Evolutionary conservation across 64 coral and sea anemone genomes (phyloP), one percentile per base, ranked within the genome.

Genomic region (Pachyseris speciosa): DNA sequence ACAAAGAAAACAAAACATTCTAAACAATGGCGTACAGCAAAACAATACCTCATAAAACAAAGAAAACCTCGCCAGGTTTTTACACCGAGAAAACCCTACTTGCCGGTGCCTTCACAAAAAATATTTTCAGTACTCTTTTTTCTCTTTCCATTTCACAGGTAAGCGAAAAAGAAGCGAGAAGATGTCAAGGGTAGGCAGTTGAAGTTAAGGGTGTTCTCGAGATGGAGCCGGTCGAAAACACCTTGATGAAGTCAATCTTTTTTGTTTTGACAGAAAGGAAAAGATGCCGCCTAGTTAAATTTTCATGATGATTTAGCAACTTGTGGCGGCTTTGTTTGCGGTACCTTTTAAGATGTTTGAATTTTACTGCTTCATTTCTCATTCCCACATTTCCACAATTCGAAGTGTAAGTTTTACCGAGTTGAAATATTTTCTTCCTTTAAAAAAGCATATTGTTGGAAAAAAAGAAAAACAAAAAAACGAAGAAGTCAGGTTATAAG

Each of bases 361-460:
- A 17, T 7, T 77, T 77, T 75, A 51, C 74, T 52, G 72, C 74
- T 58, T 79, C 33, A 79, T 79, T 78, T 59, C 29, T 37, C 29
- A 79, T 79, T 55, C 29, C 7, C 17, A 55, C 6, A 22, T 17
- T 36, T 58, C 58, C 5, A 58, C 3, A n/a, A 11, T 38, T 31
- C 1, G 15, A 8, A 3, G 29, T 33, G 48, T 16, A 32, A 52
- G 37, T 32, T 34, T 55, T 36, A 33, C 15, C 49, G 39, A 44
- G 5, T 20, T 73, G 20, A 1, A 26, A 5, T 71, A 39, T 33
- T 52, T 53, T 41, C 30, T 59, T 37, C 25, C 6, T 34, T 50
- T 16, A 15, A 15, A 4, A 37, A 69, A 69, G 28, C n/a, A 20
- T 19, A 58, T 57, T 15, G 52, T 15, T 19, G 52, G 52, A 4